These are phyloP conservation scores for Monarcha castaneiventris DNA, from an alignment of 2,113 vertebrate genomes.

Conservation along the genomic window DNA sequence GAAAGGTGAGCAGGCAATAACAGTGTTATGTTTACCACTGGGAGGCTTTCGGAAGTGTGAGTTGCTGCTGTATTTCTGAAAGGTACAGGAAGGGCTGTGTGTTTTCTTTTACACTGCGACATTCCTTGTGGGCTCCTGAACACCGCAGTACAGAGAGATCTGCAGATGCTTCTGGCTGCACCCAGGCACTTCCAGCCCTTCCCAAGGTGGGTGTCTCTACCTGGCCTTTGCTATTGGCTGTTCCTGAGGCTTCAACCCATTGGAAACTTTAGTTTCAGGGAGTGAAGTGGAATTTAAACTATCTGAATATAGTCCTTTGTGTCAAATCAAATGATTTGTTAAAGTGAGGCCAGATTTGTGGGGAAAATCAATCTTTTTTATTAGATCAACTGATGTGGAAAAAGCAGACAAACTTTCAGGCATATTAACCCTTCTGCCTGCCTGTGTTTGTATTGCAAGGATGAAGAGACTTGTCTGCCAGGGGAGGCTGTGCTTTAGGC, in stretches of 20 bases:
- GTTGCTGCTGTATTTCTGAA: neutral
- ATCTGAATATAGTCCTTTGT: slow-evolving; percentile 55
- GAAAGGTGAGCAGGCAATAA: neutral
- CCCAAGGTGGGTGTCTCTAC: slow-evolving; percentile 52
- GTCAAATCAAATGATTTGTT: slow-evolving; percentile 62
- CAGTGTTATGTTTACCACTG: neutral
- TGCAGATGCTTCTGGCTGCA: neutral
- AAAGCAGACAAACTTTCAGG: slow-evolving; percentile 30
- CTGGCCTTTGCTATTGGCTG: slow-evolving; percentile 21
- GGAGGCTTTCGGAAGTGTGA: neutral
- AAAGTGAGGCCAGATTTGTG: slow-evolving; percentile 50
- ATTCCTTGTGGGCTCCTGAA: neutral
- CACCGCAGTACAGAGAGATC: neutral
- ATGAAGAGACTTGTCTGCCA: neutral
- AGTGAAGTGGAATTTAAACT: slow-evolving; percentile 50
- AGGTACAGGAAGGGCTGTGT: neutral
- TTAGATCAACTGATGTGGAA: slow-evolving; percentile 55
- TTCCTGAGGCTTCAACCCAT: neutral
- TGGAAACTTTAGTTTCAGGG: slow-evolving; percentile 24
- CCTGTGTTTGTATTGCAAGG: neutral
- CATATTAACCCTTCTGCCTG: slow-evolving; percentile 29
- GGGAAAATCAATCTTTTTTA: slow-evolving; percentile 63
- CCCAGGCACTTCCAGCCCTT: neutral
- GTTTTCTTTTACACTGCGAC: neutral
- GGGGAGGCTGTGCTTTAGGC: neutral